These are phyloP conservation scores for Pogonomyrmex californicus DNA, from an alignment of 1,140 invertebrate species.

Conservation along the genomic window DNA sequence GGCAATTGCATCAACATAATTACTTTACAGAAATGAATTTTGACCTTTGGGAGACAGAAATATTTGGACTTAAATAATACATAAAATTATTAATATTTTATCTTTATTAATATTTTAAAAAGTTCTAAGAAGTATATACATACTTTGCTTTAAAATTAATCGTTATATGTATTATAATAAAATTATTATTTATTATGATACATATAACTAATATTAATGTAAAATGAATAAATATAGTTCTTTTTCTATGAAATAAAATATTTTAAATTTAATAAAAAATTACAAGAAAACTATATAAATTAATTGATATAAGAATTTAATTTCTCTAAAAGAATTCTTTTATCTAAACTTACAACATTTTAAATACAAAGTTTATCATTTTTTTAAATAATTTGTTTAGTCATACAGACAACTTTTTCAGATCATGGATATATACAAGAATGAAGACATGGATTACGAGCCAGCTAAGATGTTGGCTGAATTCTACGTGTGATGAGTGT, in stretches of 20 bases:
- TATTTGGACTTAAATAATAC: slow-evolving; percentile 7
- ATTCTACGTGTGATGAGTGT: slow-evolving; percentile 90
- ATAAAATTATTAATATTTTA: background rate
- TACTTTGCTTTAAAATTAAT: no score
- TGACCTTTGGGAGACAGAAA: background rate
- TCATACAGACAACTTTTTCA: slow-evolving; percentile 86
- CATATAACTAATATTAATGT: background rate
- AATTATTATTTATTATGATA: background rate
- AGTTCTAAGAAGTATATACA: background rate
- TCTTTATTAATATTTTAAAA: background rate
- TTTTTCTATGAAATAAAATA: background rate
- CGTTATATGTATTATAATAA: background rate
- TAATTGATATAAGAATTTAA: background rate
- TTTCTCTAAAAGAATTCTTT: background rate
- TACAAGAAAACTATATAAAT: background rate
- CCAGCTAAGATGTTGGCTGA: slow-evolving; percentile 93
- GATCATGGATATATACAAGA: slow-evolving; percentile 98
- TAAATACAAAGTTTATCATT: background rate
- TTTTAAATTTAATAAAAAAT: background rate
- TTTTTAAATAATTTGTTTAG: background rate
- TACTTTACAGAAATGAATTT: background rate
- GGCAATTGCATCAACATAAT: background rate
- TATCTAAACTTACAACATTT: background rate
- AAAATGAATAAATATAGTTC: background rate
- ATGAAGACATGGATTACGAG: slow-evolving; percentile 97